These are phyloP conservation scores for Orthosia incerta DNA, from an alignment of 2,888 invertebrate genomes.

Conservation along the genomic window DNA sequence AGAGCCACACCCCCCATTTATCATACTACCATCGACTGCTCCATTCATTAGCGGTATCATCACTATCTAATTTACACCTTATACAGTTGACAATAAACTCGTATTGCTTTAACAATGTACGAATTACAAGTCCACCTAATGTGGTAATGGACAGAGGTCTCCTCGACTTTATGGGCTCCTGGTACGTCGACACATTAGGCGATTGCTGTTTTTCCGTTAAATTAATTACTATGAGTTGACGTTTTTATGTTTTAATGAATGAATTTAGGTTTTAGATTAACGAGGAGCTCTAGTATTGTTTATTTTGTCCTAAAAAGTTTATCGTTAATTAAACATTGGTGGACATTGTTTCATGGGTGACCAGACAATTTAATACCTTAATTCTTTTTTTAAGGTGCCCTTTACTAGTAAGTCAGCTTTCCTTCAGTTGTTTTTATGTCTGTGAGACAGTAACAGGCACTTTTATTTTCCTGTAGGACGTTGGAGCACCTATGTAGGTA, in stretches of 20 bases:
- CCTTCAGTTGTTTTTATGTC: too few relatives aligned
- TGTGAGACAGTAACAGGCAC: background rate
- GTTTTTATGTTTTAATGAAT: constrained; percentile 71
- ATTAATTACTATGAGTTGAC: constrained; percentile 79
- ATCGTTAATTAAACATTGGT: constrained; percentile 16
- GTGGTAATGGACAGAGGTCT: constrained; percentile 74
- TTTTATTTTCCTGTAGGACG: too few relatives aligned
- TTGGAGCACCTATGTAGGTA: background rate
- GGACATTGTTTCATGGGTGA: background rate
- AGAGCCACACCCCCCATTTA: constrained; percentile 84
- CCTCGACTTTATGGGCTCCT: constrained; percentile 62
- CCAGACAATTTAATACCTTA: background rate
- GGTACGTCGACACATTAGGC: constrained; percentile 76
- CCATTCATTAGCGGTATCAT: constrained; percentile 80
- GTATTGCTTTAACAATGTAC: constrained; percentile 75
- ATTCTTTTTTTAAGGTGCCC: background rate
- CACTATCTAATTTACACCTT: constrained; percentile 80
- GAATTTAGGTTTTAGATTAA: constrained; percentile 64
- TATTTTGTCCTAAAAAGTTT: constrained; percentile 31
- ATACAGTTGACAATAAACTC: constrained; percentile 74
- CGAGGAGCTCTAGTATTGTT: constrained; percentile 48
- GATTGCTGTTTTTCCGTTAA: constrained; percentile 76
- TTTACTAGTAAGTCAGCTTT: background rate
- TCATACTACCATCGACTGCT: constrained; percentile 79
- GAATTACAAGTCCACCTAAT: constrained; percentile 75